Evolutionary conservation across 1,140 invertebrate species (phyloP).

Genomic region (Philopotamus ludificatus): DNA sequence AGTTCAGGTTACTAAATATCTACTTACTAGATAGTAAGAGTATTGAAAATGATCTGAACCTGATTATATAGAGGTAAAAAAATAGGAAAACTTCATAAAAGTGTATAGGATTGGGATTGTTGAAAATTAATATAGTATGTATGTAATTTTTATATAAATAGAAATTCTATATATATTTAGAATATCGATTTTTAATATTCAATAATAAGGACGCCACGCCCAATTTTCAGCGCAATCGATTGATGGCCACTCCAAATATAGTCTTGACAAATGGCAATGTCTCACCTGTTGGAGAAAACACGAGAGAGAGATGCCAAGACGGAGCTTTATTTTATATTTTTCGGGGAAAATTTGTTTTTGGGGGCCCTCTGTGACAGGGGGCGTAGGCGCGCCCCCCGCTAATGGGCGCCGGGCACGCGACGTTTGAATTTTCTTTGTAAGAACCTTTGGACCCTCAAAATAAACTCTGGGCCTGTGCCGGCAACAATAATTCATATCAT

Average conservation of each 20-base stretch:
- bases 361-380: neutral
- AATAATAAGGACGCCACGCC: no score
- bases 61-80: no score
- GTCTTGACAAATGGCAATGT: neutral
- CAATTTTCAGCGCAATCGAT: neutral
- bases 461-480: neutral
- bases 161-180: neutral
- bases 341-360: neutral
- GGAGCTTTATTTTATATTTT: neutral
- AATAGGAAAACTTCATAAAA: no score
- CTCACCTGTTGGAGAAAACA: neutral
- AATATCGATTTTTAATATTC: neutral
- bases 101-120: no score
- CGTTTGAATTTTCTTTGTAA: slow-evolving; percentile 17
- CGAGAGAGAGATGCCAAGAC: neutral
- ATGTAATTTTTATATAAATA: no score
- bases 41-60: no score
- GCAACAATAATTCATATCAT: slow-evolving; percentile 16
- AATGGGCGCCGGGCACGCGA: slow-evolving; percentile 25
- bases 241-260: neutral
- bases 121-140: no score
- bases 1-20: no score
- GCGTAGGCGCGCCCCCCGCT: neutral
- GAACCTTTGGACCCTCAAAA: slow-evolving; percentile 2
- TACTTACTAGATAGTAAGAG: no score